Conservation (phyloP, 2,113 vertebrate genomes). For the Camelus bactrianus region DNA sequence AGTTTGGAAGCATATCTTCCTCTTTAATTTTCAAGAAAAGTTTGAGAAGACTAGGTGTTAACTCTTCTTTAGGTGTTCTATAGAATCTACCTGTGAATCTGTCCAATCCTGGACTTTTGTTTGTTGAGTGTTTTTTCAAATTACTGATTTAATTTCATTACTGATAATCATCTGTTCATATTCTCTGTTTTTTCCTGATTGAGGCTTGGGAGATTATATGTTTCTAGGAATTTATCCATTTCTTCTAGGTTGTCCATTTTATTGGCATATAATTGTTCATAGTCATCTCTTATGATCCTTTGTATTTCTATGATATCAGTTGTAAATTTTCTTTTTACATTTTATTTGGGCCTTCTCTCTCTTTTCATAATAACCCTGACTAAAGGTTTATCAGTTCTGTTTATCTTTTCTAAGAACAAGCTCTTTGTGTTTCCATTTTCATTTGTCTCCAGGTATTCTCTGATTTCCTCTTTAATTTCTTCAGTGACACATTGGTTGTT, state of each 20-base stretch:
- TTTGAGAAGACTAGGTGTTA: background rate
- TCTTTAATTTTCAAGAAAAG: background rate
- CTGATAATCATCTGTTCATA: background rate
- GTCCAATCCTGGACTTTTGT: background rate
- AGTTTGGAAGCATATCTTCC: background rate
- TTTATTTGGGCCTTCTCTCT: background rate
- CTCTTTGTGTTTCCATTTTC: background rate
- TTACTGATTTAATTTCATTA: background rate
- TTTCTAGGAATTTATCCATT: background rate
- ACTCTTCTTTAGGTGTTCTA: background rate
- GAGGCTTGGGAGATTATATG: background rate
- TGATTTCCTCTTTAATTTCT: background rate
- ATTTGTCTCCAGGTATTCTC: background rate
- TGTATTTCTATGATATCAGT: background rate
- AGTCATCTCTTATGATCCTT: background rate
- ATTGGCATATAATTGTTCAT: background rate
- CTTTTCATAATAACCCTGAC: background rate
- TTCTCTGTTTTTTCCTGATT: background rate
- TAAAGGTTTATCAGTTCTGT: background rate
- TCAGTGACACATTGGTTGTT: background rate
- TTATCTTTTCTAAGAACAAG: background rate
- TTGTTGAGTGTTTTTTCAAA: background rate
- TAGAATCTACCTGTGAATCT: background rate
- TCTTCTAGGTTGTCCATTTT: background rate
- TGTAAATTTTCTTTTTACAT: background rate